Evolutionary conservation across 1,140 invertebrate species (phyloP).

Genomic region (Penaeus japonicus): DNA sequence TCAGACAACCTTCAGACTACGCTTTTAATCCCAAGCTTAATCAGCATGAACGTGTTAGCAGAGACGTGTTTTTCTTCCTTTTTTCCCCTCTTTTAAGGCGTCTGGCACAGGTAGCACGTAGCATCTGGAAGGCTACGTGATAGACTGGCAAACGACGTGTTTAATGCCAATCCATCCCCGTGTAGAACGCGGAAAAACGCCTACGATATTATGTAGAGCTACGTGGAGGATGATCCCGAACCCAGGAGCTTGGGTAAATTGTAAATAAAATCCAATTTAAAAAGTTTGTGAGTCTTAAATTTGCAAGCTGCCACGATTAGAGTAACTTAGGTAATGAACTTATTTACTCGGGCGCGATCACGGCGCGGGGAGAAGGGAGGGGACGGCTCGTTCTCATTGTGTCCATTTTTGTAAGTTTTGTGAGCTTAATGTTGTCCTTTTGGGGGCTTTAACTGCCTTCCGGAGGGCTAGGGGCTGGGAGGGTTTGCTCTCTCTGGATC

Average conservation of each 20-base stretch:
- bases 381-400: not conserved
- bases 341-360: conserved; percentile 17
- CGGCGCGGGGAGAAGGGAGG: too few species aligned
- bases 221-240: conserved; percentile 15
- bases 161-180: not conserved
- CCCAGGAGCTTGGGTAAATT: conserved; percentile 36
- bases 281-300: conserved; percentile 53
- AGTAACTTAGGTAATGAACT: conserved; percentile 52
- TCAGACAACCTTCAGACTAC: too few species aligned
- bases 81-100: too few species aligned
- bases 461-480: too few species aligned
- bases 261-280: conserved; percentile 51
- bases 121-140: too few species aligned
- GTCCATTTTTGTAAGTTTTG: too few species aligned
- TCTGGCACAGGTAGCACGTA: too few species aligned
- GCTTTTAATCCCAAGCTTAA: too few species aligned
- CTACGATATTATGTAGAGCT: not conserved
- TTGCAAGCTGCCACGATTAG: conserved; percentile 49
- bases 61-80: too few species aligned
- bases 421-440: too few species aligned
- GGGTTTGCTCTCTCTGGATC: not conserved
- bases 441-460: too few species aligned
- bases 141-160: not conserved
- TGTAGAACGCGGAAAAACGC: not conserved
- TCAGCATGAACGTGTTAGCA: too few species aligned